A percentile compares a stretch with the other conserved stretches of the same genome.
These are phyloP conservation scores for Xestobium rufovillosum DNA, from an alignment of 2,888 invertebrate species.

Conservation along the genomic window DNA sequence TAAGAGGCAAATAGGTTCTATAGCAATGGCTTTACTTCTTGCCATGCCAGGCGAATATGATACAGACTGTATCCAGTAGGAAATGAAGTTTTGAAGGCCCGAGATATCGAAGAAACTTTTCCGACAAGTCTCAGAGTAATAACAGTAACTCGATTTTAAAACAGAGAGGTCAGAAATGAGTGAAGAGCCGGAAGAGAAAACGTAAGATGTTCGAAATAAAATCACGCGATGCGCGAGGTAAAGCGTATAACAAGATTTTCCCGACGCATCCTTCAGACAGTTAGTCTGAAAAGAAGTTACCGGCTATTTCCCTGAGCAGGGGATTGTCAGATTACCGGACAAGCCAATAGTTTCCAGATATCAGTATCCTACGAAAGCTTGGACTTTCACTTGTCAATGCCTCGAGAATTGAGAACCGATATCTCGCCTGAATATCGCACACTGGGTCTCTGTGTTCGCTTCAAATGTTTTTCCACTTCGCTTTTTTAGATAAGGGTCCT, in stretches of 20 bases:
- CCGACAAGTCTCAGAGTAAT: too few relatives aligned
- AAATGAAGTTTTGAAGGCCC: too few relatives aligned
- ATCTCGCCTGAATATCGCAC: slow-evolving; percentile 8
- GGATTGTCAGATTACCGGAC: slow-evolving; percentile 34
- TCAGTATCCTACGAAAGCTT: slow-evolving; percentile 23
- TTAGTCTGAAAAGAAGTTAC: slow-evolving; percentile 29
- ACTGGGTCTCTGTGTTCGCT: slow-evolving; percentile 5
- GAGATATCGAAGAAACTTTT: too few relatives aligned
- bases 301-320: slow-evolving; percentile 28
- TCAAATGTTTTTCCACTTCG: slow-evolving; percentile 2
- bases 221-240: slow-evolving; percentile 11
- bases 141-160: too few relatives aligned
- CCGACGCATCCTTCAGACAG: slow-evolving; percentile 28
- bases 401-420: slow-evolving; percentile 14
- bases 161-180: too few relatives aligned
- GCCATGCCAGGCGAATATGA: too few relatives aligned
- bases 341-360: slow-evolving; percentile 32
- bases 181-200: too few relatives aligned
- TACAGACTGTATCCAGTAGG: too few relatives aligned
- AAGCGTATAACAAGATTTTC: slow-evolving; percentile 30
- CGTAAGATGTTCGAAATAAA: slow-evolving; percentile 2
- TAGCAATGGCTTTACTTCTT: too few relatives aligned
- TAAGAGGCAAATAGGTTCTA: too few relatives aligned
- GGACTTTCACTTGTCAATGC: slow-evolving; percentile 29
- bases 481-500: too few relatives aligned